Conservation (phyloP, 2,797 vertebrate genomes). For the Dipus sagitta region DNA sequence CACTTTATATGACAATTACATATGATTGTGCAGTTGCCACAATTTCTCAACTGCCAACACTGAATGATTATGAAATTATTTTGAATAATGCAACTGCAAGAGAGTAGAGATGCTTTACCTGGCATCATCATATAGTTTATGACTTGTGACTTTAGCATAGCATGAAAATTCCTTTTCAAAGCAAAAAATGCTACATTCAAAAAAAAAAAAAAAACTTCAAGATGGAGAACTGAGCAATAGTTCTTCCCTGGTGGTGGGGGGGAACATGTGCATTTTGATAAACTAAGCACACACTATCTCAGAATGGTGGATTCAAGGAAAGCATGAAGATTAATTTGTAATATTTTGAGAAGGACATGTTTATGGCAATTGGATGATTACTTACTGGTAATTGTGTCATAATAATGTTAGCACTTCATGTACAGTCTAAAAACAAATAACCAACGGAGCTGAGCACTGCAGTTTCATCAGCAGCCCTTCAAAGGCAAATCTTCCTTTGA, state of each 20-base stretch:
- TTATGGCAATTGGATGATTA: conserved; percentile 88
- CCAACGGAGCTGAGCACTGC: conserved; percentile 63
- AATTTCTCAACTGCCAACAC: conserved; percentile 60
- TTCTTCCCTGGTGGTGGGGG: conserved; percentile 12
- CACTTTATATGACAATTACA: conserved; percentile 60
- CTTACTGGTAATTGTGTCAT: conserved; percentile 86
- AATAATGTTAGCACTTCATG: conserved; percentile 85
- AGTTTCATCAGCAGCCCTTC: conserved; percentile 83
- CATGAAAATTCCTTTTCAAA: conserved; percentile 62
- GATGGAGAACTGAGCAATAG: conserved; percentile 76
- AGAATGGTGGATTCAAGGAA: conserved; percentile 80
- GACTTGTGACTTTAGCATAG: conserved; percentile 47
- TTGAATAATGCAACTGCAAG: conserved; percentile 59
- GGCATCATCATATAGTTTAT: conserved; percentile 55
- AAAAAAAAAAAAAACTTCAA: conserved; percentile 51
- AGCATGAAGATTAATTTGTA: conserved; percentile 88
- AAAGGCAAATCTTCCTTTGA: conserved; percentile 81
- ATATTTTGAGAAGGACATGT: conserved; percentile 84
- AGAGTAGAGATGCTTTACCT: conserved; percentile 39
- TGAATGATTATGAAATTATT: conserved; percentile 58
- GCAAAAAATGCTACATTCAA: conserved; percentile 50
- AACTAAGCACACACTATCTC: conserved; percentile 80
- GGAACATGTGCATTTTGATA: conserved; percentile 73
- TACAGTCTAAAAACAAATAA: conserved; percentile 85
- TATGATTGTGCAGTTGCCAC: not conserved